phyloP scores from a whole-genome alignment of 2,113 vertebrate species.

The Otocyon megalotis region DNA sequence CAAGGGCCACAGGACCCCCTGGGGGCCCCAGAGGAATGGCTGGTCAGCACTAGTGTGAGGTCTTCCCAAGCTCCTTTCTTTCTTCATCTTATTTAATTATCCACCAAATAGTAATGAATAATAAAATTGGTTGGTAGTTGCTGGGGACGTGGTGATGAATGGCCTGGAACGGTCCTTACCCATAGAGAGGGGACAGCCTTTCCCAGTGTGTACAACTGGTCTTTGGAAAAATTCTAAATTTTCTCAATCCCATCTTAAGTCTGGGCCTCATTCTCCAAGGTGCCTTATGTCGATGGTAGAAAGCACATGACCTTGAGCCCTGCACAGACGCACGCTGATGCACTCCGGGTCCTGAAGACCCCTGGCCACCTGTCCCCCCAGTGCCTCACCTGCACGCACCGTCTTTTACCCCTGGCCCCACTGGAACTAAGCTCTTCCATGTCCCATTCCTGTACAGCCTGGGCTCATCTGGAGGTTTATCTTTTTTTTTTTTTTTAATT shows the following conservation, averaged over 20 bases:
- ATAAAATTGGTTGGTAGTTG: background rate
- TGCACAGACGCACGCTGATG: accelerated
- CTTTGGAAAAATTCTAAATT: background rate
- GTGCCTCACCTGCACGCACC: background rate
- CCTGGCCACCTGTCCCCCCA: accelerated
- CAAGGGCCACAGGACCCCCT: accelerated
- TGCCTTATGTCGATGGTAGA: background rate
- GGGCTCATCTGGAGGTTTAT: background rate
- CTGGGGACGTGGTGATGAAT: background rate
- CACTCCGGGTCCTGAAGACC: background rate
- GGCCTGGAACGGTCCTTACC: background rate
- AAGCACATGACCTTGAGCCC: background rate
- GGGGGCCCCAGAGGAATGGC: background rate
- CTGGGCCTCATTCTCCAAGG: background rate
- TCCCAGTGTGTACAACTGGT: background rate
- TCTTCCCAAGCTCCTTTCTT: background rate
- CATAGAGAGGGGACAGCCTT: background rate
- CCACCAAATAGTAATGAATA: background rate
- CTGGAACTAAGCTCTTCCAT: background rate
- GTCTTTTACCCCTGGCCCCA: background rate
- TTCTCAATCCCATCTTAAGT: background rate
- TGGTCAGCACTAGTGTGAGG: background rate
- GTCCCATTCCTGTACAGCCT: background rate
- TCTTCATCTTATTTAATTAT: background rate
- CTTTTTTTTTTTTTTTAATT: too few species aligned